Conservation (phyloP, 2,888 invertebrate species). For the Anticlea derivata region DNA sequence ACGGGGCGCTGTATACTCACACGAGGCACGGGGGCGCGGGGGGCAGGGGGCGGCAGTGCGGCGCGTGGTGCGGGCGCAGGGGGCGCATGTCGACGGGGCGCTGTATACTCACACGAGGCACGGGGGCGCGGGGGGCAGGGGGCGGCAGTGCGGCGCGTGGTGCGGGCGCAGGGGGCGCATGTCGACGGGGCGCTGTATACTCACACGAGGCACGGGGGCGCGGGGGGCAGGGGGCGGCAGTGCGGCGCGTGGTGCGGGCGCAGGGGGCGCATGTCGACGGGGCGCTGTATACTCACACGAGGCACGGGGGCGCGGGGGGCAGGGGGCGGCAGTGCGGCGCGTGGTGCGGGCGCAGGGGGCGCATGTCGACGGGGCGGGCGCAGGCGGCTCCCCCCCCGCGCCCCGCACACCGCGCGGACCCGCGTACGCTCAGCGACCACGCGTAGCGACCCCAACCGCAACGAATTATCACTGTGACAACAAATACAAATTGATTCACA, state of each 20-base stretch:
- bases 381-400: conserved; percentile 78
- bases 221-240: conserved; percentile 57
- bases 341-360: conserved; percentile 50
- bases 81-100: too few relatives aligned
- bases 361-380: conserved; percentile 71
- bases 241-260: conserved; percentile 51
- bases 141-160: too few relatives aligned
- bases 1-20: too few relatives aligned
- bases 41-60: too few relatives aligned
- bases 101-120: too few relatives aligned
- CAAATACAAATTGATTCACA: too few relatives aligned
- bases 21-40: too few relatives aligned
- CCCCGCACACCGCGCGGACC: conserved; percentile 92
- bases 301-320: conserved; percentile 85
- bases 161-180: too few relatives aligned
- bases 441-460: conserved; percentile 97
- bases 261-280: conserved; percentile 44
- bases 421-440: conserved; percentile 95
- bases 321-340: conserved; percentile 57
- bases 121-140: too few relatives aligned
- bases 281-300: conserved; percentile 85
- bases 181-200: too few relatives aligned
- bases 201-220: conserved; percentile 89
- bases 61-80: too few relatives aligned
- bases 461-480: conserved; percentile 88